Evolutionary conservation across 2,797 vertebrate species (phyloP).

Genomic region (Lacerta agilis): DNA sequence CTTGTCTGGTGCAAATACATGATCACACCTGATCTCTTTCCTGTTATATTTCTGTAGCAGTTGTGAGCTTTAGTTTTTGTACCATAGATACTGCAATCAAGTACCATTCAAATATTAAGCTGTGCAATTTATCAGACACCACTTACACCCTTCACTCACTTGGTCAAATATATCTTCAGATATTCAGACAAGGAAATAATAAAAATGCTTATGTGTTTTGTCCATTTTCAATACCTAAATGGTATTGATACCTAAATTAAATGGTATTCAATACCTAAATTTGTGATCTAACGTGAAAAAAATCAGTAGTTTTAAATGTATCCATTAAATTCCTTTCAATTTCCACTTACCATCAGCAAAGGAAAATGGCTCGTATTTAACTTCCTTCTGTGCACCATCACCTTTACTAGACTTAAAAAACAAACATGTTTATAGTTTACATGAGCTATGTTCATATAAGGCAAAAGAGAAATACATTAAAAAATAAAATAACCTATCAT

Average conservation of each 20-base stretch:
- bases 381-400: constrained; percentile 83
- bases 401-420: constrained; percentile 76
- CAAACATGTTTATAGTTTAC: constrained; percentile 50
- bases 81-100: not conserved
- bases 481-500: not conserved
- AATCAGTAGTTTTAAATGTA: constrained; percentile 10
- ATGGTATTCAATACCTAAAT: not conserved
- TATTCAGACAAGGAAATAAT: not conserved
- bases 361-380: constrained; percentile 91
- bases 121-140: rapidly evolving
- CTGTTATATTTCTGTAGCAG: not conserved
- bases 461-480: not conserved
- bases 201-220: not conserved
- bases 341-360: constrained; percentile 90
- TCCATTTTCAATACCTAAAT: not conserved
- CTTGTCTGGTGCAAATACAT: not conserved
- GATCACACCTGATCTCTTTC: not conserved
- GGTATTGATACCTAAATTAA: too few relatives aligned
- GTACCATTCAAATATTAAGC: not conserved
- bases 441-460: not conserved
- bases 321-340: not conserved
- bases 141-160: not conserved
- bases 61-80: not conserved
- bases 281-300: not conserved
- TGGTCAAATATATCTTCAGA: not conserved